Evolutionary conservation across 1,140 invertebrate genomes (phyloP), one percentile per base, ranked within the genome.

Genomic region (Eumeta japonica): DNA sequence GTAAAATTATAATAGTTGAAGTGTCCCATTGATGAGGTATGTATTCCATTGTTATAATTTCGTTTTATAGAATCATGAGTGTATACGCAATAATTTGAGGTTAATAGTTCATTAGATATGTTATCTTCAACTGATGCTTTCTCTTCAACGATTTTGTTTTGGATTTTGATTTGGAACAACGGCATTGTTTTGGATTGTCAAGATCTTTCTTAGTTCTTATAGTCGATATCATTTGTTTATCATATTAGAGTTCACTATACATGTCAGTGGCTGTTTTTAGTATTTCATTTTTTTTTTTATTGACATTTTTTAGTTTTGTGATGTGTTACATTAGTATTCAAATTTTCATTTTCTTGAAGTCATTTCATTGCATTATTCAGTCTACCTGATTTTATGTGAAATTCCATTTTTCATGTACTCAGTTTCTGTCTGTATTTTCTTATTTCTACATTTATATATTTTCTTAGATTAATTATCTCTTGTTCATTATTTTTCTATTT

Each of bases 71-170:
- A 7, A 46, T 15, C 9, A 41, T 48, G 0, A 51, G 2, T 13
- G 13, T 39, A 7, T 40, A 16, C n/a, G 39, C 9, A 13, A 42
- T 33, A 28, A n/a, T 18, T 9, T 48, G 11, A 10, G 18, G 42
- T n/a, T n/a, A n/a, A n/a, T n/a, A n/a, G n/a, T n/a, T 52, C 50
- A 34, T 52, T 46, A 13, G 40, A 46, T 0, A 56, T 49, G 5
- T 13, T 15, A n/a, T 56, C 53, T 37, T 38, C 45, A 1, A 48
- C 50, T 4, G 53, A 31, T 17, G 46, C 24, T 49, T 53, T 57
- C 15, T 41, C 30, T 37, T 11, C 35, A 27, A 49, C 53, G 10
- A 48, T 48, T 17, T 42, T 39, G 28, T 43, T 41, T 12, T 50
- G 44, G 9, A 44, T 48, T 37, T 50, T 47, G 50, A 4, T 20